These are phyloP conservation scores for Polietes domitor DNA, from an alignment of 2,888 invertebrate species.

Conservation along the genomic window DNA sequence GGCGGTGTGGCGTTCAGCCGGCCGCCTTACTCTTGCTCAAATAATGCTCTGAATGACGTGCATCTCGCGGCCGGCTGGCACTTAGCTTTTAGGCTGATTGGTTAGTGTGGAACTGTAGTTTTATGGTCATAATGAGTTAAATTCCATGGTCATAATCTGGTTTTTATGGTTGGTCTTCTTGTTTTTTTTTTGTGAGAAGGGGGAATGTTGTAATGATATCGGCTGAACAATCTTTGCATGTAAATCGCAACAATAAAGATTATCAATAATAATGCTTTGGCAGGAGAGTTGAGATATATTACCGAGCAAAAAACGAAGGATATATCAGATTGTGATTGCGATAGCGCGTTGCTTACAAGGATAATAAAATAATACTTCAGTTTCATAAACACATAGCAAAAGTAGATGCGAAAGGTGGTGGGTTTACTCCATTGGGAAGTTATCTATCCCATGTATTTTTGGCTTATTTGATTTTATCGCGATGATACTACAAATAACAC, in stretches of 20 bases:
- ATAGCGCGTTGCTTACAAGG: too few species aligned
- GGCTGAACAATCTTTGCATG: conserved; percentile 13
- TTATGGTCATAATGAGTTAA: conserved; percentile 59
- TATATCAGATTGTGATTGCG: too few species aligned
- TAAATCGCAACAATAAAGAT: conserved; percentile 4
- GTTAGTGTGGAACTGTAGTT: background rate
- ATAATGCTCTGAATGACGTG: background rate
- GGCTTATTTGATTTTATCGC: too few species aligned
- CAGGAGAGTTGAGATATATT: too few species aligned
- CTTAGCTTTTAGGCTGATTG: background rate
- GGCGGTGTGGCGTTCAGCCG: conserved; percentile 53
- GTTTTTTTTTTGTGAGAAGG: background rate
- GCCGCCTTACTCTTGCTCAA: conserved; percentile 22
- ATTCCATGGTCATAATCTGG: conserved; percentile 45
- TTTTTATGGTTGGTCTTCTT: background rate
- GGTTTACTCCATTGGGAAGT: too few species aligned
- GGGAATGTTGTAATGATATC: conserved; percentile 35
- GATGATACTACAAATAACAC: too few species aligned
- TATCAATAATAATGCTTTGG: too few species aligned
- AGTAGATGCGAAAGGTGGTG: too few species aligned
- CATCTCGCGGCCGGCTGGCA: background rate
- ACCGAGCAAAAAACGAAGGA: too few species aligned
- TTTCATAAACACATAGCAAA: too few species aligned
- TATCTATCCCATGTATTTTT: too few species aligned
- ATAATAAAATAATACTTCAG: too few species aligned